Conservation (phyloP, 2,113 vertebrate species). For the Rhagologus leucostigma region DNA sequence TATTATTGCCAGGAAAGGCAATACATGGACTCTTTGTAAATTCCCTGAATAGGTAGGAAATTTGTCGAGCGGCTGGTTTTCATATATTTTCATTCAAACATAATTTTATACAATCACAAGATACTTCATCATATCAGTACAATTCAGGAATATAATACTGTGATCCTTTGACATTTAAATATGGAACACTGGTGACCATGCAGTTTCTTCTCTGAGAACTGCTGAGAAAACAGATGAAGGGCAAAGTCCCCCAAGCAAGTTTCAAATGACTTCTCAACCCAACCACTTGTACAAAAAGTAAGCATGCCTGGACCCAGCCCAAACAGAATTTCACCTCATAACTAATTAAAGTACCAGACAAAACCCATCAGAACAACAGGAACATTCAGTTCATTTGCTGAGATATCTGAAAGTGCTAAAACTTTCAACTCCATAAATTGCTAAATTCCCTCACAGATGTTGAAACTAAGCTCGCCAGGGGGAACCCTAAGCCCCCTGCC, state of each 20-base stretch:
- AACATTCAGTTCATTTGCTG: not conserved
- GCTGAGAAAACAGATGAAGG: not conserved
- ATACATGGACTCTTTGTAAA: not conserved
- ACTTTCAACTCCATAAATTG: not conserved
- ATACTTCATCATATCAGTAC: not conserved
- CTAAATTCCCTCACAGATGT: not conserved
- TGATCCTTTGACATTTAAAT: not conserved
- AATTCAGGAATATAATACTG: not conserved
- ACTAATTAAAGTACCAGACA: not conserved
- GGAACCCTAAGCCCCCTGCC: not conserved
- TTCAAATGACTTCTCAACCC: not conserved
- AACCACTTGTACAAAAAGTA: not conserved
- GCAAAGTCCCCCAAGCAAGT: not conserved
- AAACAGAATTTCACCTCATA: not conserved
- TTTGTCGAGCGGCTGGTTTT: not conserved
- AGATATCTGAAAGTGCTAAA: not conserved
- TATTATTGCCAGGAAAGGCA: not conserved
- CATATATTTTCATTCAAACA: not conserved
- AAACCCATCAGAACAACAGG: not conserved
- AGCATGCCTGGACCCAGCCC: not conserved
- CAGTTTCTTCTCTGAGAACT: not conserved
- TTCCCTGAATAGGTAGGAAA: not conserved
- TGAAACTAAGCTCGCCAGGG: not conserved
- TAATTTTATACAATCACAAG: not conserved
- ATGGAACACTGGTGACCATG: not conserved